Conservation (phyloP, 1,140 invertebrate species). For the Trichonephila clavata region DNA sequence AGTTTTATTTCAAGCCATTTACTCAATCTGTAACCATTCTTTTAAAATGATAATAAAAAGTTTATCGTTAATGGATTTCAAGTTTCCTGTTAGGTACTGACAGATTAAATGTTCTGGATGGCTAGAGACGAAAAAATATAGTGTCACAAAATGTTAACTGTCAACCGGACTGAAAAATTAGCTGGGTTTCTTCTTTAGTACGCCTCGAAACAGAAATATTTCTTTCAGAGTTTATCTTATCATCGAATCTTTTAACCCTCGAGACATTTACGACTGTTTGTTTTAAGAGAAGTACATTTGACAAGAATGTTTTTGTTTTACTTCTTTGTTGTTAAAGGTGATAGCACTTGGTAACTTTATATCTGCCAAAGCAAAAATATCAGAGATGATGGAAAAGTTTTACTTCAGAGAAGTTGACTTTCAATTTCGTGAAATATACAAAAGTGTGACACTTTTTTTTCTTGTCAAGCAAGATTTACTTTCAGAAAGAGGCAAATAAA, state of each 20-base stretch:
- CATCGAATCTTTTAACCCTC: background rate
- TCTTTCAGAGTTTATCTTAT: background rate
- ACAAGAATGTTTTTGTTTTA: background rate
- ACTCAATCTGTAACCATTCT: background rate
- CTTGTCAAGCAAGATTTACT: too few species aligned
- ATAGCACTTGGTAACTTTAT: background rate
- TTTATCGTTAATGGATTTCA: slow-evolving; percentile 3
- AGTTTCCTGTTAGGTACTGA: background rate
- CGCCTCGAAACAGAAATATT: background rate
- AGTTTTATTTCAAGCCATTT: background rate
- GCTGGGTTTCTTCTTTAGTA: background rate
- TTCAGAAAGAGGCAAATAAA: too few species aligned
- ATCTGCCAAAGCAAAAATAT: background rate
- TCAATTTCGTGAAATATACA: too few species aligned
- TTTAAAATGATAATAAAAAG: background rate
- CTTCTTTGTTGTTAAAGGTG: background rate
- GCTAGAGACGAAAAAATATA: background rate
- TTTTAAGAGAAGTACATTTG: slow-evolving; percentile 7
- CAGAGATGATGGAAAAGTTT: too few species aligned
- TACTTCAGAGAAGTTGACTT: too few species aligned
- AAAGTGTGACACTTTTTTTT: too few species aligned
- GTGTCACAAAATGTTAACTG: slow-evolving; percentile 18
- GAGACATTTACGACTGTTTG: slow-evolving; percentile 27
- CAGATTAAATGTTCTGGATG: background rate
- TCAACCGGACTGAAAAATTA: slow-evolving; percentile 4